A percentile compares a stretch with the other conserved stretches of the same genome.
Evolutionary conservation across 1,140 invertebrate genomes (phyloP).

Genomic region (Gyrodactylus bullatarudis): DNA sequence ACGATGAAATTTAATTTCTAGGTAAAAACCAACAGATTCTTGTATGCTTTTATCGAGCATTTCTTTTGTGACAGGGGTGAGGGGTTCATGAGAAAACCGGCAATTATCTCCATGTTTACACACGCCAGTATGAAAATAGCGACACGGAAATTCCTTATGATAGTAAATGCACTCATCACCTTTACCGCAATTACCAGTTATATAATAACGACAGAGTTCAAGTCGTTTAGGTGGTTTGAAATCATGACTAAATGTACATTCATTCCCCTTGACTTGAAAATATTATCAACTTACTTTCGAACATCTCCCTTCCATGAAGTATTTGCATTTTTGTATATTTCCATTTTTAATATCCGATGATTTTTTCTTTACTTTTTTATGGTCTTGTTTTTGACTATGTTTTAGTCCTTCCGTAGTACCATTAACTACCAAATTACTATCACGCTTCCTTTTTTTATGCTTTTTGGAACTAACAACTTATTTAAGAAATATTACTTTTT

Average conservation of each 20-base stretch:
- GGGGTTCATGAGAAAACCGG: not conserved
- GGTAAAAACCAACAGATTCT: not conserved
- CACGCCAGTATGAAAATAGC: not conserved
- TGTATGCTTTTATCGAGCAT: not conserved
- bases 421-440: not conserved
- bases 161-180: not conserved
- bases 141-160: conserved; percentile 2
- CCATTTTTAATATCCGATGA: not conserved
- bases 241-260: not conserved
- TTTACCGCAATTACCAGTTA: not conserved
- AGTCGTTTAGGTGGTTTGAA: not conserved
- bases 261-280: not conserved
- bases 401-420: not conserved
- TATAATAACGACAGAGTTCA: not conserved
- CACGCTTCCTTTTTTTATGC: not conserved
- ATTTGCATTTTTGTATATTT: not conserved
- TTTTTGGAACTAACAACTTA: not conserved
- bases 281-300: not conserved
- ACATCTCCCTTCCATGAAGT: not conserved
- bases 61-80: not conserved
- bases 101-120: not conserved
- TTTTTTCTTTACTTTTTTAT: not conserved
- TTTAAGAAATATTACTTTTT: not conserved
- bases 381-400: not conserved
- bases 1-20: no score